Evolutionary conservation across 2,113 vertebrate species (phyloP).

Genomic region (Malurus alboscapulatus): DNA sequence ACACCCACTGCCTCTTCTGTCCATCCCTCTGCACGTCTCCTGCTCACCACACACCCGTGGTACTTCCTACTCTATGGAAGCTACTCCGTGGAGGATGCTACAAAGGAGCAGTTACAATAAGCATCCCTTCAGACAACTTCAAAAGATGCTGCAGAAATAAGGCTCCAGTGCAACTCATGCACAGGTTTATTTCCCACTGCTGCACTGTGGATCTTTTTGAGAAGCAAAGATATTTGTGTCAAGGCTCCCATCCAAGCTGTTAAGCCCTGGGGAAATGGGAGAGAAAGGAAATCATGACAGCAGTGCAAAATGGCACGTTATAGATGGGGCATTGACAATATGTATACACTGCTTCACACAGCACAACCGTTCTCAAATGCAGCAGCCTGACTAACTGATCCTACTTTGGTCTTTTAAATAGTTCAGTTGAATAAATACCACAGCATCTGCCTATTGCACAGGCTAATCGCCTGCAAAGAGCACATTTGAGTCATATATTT

Average conservation of each 20-base stretch:
- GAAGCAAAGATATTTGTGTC: background rate
- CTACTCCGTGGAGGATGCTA: fast-evolving
- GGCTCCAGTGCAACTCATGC: background rate
- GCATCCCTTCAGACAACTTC: background rate
- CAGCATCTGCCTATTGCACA: background rate
- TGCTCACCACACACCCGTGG: fast-evolving
- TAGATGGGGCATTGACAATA: background rate
- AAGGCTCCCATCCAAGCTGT: background rate
- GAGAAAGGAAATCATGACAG: conserved; percentile 12
- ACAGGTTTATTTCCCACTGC: background rate
- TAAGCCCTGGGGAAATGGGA: background rate
- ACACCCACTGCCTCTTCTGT: background rate
- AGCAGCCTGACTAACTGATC: background rate
- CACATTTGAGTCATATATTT: background rate
- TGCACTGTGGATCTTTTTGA: background rate
- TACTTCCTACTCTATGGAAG: background rate
- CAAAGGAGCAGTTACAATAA: background rate
- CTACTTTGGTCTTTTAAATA: background rate
- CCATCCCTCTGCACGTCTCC: background rate
- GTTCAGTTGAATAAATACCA: background rate
- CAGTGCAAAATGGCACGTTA: background rate
- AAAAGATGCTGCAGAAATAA: background rate
- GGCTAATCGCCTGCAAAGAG: conserved; percentile 4
- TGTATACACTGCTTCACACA: background rate
- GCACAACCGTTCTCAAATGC: background rate